phyloP scores from a whole-genome alignment of 2,797 vertebrate species.

The Sylvia borin region DNA sequence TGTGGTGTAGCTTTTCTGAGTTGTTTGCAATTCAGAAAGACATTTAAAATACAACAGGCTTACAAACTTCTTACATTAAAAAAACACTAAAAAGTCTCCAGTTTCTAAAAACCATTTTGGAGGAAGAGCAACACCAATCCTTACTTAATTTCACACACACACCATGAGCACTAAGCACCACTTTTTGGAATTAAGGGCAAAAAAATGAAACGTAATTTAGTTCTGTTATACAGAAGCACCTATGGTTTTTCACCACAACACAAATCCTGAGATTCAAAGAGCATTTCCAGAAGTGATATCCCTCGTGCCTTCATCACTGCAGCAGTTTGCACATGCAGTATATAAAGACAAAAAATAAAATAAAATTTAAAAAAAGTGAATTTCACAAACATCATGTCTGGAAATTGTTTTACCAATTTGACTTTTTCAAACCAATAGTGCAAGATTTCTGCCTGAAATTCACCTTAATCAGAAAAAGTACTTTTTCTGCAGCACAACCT shows the following conservation, averaged over 20 bases:
- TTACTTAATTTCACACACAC: background rate
- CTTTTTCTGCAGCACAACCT: background rate
- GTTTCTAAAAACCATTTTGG: background rate
- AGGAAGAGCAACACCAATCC: background rate
- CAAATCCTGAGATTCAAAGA: background rate
- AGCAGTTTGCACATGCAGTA: background rate
- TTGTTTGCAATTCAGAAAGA: background rate
- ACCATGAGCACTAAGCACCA: background rate
- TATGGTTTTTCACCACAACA: background rate
- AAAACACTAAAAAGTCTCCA: background rate
- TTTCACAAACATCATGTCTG: background rate
- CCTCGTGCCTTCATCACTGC: background rate
- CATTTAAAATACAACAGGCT: background rate
- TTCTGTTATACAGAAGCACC: background rate
- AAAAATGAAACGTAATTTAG: background rate
- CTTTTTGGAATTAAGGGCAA: background rate
- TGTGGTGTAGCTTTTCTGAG: background rate
- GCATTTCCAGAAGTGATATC: background rate
- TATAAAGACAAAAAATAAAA: background rate
- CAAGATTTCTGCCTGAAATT: background rate
- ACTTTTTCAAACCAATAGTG: background rate
- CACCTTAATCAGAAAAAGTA: background rate
- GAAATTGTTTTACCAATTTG: background rate
- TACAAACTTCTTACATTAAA: background rate
- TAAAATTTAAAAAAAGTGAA: too few species aligned